Evolutionary conservation across 1,140 invertebrate genomes (phyloP).

Genomic region (Hylyphantes graminicola): DNA sequence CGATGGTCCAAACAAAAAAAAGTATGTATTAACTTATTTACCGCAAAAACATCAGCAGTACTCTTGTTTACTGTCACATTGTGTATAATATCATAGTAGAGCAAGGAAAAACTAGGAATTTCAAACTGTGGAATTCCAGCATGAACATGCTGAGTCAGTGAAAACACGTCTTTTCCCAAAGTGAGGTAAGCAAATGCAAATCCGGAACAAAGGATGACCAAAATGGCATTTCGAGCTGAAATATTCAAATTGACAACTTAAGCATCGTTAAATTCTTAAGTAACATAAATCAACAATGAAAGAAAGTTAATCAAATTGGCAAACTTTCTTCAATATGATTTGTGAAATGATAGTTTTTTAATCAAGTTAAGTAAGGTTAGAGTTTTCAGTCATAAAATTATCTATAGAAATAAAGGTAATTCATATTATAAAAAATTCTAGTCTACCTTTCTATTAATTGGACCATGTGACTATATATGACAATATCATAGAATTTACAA

Average conservation of each 20-base stretch:
- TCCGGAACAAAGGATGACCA: slow-evolving; percentile 78
- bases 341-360: no score
- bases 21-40: not conserved
- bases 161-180: slow-evolving; percentile 75
- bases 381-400: no score
- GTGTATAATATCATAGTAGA: slow-evolving; percentile 11
- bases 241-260: slow-evolving; percentile 63
- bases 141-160: slow-evolving; percentile 62
- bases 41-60: slow-evolving; percentile 43
- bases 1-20: not conserved
- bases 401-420: no score
- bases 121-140: slow-evolving; percentile 52
- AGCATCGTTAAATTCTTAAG: not conserved
- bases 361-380: no score
- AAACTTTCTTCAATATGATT: no score
- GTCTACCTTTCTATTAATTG: no score
- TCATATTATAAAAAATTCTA: no score
- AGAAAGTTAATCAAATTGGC: no score
- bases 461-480: no score
- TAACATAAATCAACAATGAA: no score
- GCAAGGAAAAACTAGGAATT: slow-evolving; percentile 56
- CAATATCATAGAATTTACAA: no score
- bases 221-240: slow-evolving; percentile 80
- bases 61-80: slow-evolving; percentile 49
- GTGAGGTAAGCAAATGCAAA: slow-evolving; percentile 68